Base-by-base conservation (phyloP, 2,888 invertebrate species). In the Acholoe squamosa region DNA sequence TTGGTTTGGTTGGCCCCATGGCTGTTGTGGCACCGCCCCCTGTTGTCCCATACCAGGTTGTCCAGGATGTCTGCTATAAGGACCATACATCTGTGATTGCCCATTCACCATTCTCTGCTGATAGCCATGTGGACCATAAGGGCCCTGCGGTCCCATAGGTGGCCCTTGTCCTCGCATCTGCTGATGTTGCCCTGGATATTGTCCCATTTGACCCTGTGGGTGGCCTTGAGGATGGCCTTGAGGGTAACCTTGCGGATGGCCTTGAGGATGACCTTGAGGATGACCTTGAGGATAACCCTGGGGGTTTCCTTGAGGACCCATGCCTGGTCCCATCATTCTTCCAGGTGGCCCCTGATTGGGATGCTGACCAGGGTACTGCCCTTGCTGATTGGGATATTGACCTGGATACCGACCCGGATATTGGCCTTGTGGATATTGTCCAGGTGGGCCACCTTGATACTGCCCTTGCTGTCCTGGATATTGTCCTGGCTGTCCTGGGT, bases 131-230 rank as follows among this genome's bases (percentile, higher is more conserved):
- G 25, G 56, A 25, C 61, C 31, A 28, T 61, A 34, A 22, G 51
- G 88, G 10, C 56, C 56, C 67, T 89, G 89, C 5, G 67, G 89
- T 67, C 33, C 33, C 89, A 89, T 89, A 22, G 3, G 33, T n/a
- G 12, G 31, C n/a, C 61, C 31, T 0, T 31, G 89, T 14, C 19
- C 54, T 33, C 14, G 28, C 19, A 25, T 19, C 16, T 12, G 89
- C 19, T 52, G 61, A 0, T 67, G 34, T 67, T 56, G 54, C n/a
- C 51, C 51, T 33, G 22, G 67, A 43, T 33, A 67, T 16, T n/a
- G 67, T 16, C 76, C 76, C 51, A 84, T 84, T 25, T 84, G 84
- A 51, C 84, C 88, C 14, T 56, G 56, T 5, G 54, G 88, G 12
- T 77, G 77, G 28, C 61, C 61, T 25, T 25, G 54, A 61, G 31